A percentile compares a stretch with the other conserved stretches of the same genome.
Conservation (phyloP, 2,113 vertebrate genomes). For the Bos taurus region DNA sequence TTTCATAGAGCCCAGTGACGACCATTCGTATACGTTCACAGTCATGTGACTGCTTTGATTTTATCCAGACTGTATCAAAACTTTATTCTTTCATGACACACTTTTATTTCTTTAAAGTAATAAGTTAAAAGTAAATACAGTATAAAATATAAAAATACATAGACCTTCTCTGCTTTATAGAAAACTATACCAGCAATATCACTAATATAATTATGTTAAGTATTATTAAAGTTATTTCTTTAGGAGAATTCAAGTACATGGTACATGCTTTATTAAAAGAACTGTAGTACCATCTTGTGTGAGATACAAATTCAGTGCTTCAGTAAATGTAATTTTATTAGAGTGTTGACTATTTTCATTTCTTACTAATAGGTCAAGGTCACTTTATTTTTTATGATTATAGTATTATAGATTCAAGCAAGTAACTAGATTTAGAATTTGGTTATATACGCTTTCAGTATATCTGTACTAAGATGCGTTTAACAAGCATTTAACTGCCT, state of each 20-base stretch:
- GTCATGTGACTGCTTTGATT: neutral
- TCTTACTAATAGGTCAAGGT: neutral
- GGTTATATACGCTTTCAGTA: neutral
- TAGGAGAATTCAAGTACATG: conserved; percentile 22
- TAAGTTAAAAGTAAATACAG: neutral
- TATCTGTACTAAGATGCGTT: neutral
- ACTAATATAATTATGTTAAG: neutral
- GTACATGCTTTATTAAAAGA: neutral
- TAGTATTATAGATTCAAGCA: neutral
- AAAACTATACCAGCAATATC: neutral
- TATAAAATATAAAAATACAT: neutral
- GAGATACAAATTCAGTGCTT: conserved; percentile 30
- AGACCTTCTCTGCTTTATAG: neutral
- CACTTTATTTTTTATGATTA: neutral
- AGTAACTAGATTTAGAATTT: neutral
- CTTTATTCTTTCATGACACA: neutral
- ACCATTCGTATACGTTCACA: fast-evolving
- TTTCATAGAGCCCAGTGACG: fast-evolving
- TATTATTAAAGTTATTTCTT: neutral
- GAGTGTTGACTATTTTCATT: neutral
- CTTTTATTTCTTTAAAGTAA: neutral
- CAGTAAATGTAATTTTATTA: neutral
- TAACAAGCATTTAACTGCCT: neutral
- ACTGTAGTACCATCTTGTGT: conserved; percentile 78
- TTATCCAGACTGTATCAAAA: too few species aligned